phyloP scores from a whole-genome alignment of 1,140 invertebrate species.

The Trigoniulus corallinus region DNA sequence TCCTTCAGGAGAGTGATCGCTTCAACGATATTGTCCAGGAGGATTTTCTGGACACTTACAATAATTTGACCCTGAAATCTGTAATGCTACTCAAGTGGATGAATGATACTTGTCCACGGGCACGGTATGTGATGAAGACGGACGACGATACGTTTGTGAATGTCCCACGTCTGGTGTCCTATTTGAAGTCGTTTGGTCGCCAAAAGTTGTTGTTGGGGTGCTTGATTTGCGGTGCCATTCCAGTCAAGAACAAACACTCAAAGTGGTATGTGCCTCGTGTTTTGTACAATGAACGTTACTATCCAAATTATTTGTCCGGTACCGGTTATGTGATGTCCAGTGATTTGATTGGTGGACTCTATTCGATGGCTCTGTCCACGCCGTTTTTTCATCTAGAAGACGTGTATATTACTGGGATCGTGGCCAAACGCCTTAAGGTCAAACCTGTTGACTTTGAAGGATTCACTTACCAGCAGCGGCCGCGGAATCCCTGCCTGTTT shows the following conservation, averaged over 20 bases:
- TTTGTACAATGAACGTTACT: conserved; percentile 50
- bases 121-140: conserved; percentile 28
- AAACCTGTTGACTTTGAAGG: conserved; percentile 28
- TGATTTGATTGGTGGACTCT: conserved; percentile 45
- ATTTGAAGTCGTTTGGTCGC: conserved; percentile 12
- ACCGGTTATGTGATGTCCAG: conserved; percentile 65
- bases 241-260: conserved; percentile 47
- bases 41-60: conserved; percentile 73
- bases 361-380: conserved; percentile 45
- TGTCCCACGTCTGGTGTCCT: conserved; percentile 33
- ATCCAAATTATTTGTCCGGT: conserved; percentile 69
- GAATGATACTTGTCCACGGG: conserved; percentile 16
- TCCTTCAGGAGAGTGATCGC: conserved; percentile 40
- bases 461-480: conserved; percentile 36
- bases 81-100: conserved; percentile 66
- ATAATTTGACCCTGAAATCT: conserved; percentile 81
- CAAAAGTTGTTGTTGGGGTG: conserved; percentile 42
- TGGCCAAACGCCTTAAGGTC: conserved; percentile 13
- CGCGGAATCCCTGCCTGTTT: conserved; percentile 18
- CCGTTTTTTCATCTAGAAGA: conserved; percentile 60
- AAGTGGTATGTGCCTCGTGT: conserved; percentile 67
- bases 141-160: conserved; percentile 38
- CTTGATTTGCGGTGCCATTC: conserved; percentile 52
- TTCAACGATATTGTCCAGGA: conserved; percentile 80
- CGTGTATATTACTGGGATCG: conserved; percentile 58